Conservation (phyloP, 2,797 vertebrate genomes). For the Sebastes matsubarae region DNA sequence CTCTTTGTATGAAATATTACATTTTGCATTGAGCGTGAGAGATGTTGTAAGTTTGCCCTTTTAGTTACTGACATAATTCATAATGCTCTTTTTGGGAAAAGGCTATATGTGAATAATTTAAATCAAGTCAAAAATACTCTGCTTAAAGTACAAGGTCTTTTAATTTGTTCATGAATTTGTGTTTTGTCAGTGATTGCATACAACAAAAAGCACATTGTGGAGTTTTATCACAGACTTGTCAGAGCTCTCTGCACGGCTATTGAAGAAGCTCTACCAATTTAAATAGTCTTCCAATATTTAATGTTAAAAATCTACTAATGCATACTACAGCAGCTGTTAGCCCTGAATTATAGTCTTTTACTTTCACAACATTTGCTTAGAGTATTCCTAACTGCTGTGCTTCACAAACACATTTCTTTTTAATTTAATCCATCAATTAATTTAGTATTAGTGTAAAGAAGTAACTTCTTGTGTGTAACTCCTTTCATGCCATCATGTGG, state of each 20-base stretch:
- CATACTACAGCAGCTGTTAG: slow-evolving; percentile 4
- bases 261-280: slow-evolving; percentile 1
- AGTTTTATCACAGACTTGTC: slow-evolving; percentile 13
- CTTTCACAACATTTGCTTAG: neutral
- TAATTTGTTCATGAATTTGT: neutral
- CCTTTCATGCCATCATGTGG: neutral
- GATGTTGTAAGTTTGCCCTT: slow-evolving; percentile 50
- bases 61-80: slow-evolving; percentile 33
- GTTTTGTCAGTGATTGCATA: slow-evolving; percentile 13
- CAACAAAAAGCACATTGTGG: neutral
- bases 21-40: slow-evolving; percentile 34
- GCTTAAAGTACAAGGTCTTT: slow-evolving; percentile 8
- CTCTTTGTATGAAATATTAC: slow-evolving; percentile 4
- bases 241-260: neutral
- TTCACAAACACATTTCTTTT: slow-evolving; percentile 15
- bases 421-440: slow-evolving; percentile 17
- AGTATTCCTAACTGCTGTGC: neutral
- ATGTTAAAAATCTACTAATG: slow-evolving; percentile 8
- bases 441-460: neutral
- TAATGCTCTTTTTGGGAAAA: slow-evolving; percentile 41
- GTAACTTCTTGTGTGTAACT: neutral
- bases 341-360: slow-evolving; percentile 15
- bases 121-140: slow-evolving; percentile 32
- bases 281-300: slow-evolving; percentile 6
- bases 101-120: slow-evolving; percentile 55